Percentiles rank a stretch among this genome's conserved stretches.
phyloP scores from a whole-genome alignment of 2,113 vertebrate species.

The Colossoma macropomum region DNA sequence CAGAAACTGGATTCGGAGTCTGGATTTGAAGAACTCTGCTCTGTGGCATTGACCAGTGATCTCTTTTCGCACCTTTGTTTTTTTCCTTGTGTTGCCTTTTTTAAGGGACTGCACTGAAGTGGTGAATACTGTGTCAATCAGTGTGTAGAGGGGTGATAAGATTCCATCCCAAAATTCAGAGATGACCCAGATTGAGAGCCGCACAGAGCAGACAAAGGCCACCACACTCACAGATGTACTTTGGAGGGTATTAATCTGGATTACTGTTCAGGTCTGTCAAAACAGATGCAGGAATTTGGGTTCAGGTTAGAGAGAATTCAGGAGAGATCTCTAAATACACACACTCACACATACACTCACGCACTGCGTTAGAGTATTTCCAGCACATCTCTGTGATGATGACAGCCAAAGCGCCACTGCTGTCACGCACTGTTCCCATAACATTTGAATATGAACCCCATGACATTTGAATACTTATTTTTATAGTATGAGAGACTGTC shows the following conservation, averaged over 20 bases:
- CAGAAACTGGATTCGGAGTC: too few relatives aligned
- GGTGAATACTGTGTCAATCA: not conserved
- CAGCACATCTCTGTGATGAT: not conserved
- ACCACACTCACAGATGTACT: slow-evolving; percentile 26
- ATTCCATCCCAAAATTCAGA: slow-evolving; percentile 10
- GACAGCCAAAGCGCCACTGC: not conserved
- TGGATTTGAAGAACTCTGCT: too few relatives aligned
- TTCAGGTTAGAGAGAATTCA: not conserved
- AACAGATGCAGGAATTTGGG: slow-evolving; percentile 66
- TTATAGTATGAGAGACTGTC: not conserved
- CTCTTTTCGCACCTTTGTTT: not conserved
- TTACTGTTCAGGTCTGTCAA: slow-evolving; percentile 66
- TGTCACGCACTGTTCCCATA: not conserved
- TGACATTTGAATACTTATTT: not conserved
- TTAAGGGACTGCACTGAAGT: not conserved
- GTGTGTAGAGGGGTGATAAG: not conserved
- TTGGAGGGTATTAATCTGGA: slow-evolving; percentile 72
- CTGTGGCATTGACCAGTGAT: too few relatives aligned
- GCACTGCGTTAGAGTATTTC: not conserved
- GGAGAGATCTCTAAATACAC: not conserved
- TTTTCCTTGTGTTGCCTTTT: not conserved
- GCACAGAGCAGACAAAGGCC: slow-evolving; percentile 27
- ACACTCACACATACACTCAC: not conserved
- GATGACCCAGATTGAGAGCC: slow-evolving; percentile 45
- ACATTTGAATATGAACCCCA: too few relatives aligned